A percentile compares a stretch with the other conserved stretches of the same genome.
These are phyloP conservation scores for Glaucomys volans DNA, from an alignment of 2,113 vertebrate species.

Conservation along the genomic window DNA sequence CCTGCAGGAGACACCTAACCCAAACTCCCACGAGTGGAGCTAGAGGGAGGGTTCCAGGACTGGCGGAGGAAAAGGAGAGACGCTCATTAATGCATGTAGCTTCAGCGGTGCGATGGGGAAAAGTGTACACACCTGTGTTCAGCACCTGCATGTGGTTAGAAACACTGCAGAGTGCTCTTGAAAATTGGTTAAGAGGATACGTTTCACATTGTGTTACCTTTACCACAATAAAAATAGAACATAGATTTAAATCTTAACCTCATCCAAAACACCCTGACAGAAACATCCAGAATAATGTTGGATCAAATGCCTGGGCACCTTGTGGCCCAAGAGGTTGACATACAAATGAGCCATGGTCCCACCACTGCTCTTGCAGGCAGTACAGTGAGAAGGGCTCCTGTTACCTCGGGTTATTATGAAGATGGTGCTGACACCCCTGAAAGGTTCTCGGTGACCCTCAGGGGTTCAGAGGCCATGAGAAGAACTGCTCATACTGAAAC, in stretches of 20 bases:
- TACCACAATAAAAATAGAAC: background rate
- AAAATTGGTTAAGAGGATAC: background rate
- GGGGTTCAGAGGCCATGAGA: too few species aligned
- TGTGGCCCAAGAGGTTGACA: too few species aligned
- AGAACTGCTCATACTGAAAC: too few species aligned
- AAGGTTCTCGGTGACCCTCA: too few species aligned
- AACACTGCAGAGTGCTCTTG: background rate
- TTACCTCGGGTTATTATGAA: background rate
- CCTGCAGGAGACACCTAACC: background rate
- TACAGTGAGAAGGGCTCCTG: too few species aligned
- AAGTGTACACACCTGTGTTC: background rate
- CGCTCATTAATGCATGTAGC: too few species aligned
- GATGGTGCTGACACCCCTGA: background rate
- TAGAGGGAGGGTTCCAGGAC: background rate
- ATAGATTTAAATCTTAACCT: background rate
- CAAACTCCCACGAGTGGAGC: background rate
- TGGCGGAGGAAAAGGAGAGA: accelerated
- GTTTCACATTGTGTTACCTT: background rate
- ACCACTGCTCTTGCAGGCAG: background rate
- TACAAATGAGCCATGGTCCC: background rate
- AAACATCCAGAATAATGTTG: too few species aligned
- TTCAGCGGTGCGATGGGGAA: background rate
- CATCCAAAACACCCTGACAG: background rate
- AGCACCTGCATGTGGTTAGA: background rate
- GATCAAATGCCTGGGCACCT: too few species aligned